These are phyloP conservation scores for Corticium candelabrum DNA, from an alignment of 37 sponge, comb jelly and placozoan genomes.

Conservation along the genomic window DNA sequence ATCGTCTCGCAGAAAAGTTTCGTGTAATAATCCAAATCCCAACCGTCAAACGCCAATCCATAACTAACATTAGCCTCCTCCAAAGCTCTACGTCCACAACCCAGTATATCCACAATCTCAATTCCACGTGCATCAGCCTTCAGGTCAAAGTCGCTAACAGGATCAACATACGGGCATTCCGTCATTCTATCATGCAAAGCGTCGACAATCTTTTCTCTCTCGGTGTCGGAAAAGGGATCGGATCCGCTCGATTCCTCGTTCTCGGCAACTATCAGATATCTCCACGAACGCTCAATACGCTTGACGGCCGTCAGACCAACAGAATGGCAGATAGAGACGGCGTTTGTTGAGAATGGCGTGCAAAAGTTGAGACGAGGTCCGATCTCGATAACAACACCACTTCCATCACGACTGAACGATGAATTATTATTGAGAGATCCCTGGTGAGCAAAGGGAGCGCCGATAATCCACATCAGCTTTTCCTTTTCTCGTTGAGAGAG, in stretches of 20 bases:
- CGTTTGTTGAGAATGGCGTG: constrained; percentile 14
- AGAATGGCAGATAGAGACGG: constrained; percentile 7
- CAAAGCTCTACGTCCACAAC: neutral
- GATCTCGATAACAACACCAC: neutral
- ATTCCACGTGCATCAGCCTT: neutral
- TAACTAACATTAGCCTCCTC: neutral
- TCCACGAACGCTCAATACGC: neutral
- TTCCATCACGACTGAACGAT: neutral
- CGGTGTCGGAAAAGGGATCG: neutral
- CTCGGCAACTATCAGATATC: neutral
- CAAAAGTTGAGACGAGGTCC: constrained; percentile 17
- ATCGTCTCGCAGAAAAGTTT: constrained; percentile 5
- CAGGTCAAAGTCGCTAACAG: neutral
- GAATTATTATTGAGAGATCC: neutral
- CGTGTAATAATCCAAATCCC: constrained; percentile 13
- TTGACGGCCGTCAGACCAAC: constrained; percentile 5
- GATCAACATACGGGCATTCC: constrained; percentile 2
- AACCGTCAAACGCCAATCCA: constrained; percentile 14
- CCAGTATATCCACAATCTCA: neutral
- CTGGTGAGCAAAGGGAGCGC: neutral
- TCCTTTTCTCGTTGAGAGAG: neutral
- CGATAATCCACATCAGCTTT: neutral
- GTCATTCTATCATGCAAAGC: neutral
- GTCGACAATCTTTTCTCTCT: neutral
- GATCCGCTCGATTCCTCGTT: too few species aligned